Evolutionary conservation across 2,113 vertebrate genomes (phyloP).

Genomic region (Apus apus): DNA sequence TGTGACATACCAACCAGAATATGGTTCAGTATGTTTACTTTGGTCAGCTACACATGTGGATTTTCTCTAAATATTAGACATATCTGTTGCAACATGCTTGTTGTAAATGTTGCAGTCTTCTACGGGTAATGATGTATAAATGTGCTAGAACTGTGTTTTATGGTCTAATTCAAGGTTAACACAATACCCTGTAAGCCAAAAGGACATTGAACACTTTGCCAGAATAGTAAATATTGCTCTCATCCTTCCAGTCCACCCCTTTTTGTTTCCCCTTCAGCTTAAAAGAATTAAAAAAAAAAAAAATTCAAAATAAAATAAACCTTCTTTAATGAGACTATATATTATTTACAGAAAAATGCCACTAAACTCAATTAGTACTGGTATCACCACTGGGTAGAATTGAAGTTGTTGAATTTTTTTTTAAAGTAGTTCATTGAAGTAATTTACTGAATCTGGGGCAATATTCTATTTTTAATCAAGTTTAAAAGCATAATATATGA

Average conservation of each 20-base stretch:
- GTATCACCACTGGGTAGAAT: not conserved
- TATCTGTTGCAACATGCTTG: not conserved
- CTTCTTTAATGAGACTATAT: conserved; percentile 40
- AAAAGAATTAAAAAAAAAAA: conserved; percentile 39
- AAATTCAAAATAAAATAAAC: conserved; percentile 35
- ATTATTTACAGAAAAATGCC: conserved; percentile 45
- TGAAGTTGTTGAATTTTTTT: conserved; percentile 14
- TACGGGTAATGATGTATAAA: not conserved
- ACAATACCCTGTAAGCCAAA: not conserved
- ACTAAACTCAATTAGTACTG: conserved; percentile 36
- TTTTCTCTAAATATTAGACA: not conserved
- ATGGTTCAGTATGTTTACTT: not conserved
- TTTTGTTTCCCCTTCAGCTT: not conserved
- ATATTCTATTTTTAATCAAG: conserved; percentile 39
- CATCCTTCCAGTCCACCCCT: not conserved
- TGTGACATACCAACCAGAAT: not conserved
- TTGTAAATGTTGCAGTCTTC: not conserved
- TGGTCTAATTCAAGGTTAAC: conserved; percentile 10
- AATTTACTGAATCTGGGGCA: conserved; percentile 16
- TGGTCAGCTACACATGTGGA: not conserved
- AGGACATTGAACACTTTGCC: not conserved
- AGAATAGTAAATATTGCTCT: conserved; percentile 32
- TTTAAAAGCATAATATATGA: not conserved
- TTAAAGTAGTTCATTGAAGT: not conserved
- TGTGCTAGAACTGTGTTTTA: not conserved